Evolutionary conservation across 2,797 vertebrate species (phyloP).

Genomic region (Fundulus diaphanus): DNA sequence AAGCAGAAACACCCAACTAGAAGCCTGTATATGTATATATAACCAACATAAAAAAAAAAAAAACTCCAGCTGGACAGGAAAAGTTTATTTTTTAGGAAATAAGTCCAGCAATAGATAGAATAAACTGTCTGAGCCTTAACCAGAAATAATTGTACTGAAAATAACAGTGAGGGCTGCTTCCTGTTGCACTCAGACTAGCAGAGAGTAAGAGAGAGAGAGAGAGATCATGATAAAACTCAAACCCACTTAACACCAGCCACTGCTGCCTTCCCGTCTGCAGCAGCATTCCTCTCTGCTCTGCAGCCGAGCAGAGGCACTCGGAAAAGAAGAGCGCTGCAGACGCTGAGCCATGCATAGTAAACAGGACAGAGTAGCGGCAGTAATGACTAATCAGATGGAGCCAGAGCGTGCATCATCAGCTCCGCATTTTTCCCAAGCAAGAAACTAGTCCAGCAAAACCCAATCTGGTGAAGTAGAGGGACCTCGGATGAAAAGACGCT

Average conservation of each 20-base stretch:
- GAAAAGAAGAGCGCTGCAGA: constrained; percentile 32
- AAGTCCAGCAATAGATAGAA: background rate
- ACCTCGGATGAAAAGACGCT: background rate
- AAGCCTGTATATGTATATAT: background rate
- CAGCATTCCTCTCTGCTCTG: constrained; percentile 31
- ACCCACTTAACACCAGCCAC: constrained; percentile 47
- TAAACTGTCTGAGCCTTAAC: background rate
- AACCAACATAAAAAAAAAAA: background rate
- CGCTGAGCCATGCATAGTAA: constrained; percentile 46
- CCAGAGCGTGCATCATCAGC: background rate
- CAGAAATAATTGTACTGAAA: background rate
- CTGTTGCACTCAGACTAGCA: background rate
- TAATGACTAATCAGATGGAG: constrained; percentile 41
- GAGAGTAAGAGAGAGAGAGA: background rate
- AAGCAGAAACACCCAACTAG: background rate
- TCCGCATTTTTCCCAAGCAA: constrained; percentile 8
- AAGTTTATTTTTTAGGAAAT: background rate
- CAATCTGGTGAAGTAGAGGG: constrained; percentile 1
- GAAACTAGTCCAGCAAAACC: constrained; percentile 18
- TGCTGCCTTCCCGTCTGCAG: constrained; percentile 55
- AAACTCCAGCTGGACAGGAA: too few relatives aligned
- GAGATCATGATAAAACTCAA: constrained; percentile 7
- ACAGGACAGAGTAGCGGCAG: constrained; percentile 54
- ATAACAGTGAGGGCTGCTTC: background rate
- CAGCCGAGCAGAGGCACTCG: constrained; percentile 38